Evolutionary conservation across 1,140 invertebrate genomes (phyloP), one percentile per base, ranked within the genome.

Genomic region (Tachypleus tridentatus): DNA sequence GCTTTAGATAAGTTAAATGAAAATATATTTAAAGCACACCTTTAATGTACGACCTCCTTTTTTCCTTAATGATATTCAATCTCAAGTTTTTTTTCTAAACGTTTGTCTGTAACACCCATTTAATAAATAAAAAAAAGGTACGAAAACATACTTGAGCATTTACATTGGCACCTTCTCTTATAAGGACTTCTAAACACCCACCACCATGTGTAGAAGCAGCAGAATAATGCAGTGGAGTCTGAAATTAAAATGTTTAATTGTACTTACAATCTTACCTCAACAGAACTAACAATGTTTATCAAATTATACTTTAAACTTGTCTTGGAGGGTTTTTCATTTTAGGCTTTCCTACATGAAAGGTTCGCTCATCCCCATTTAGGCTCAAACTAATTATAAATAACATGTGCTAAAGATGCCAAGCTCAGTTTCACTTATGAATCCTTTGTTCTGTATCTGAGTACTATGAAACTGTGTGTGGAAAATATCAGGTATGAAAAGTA

Each of bases 201-300:
- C 78, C 81, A n/a, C 84, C 83, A 65, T 82, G 79, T 4, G 80
- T 81, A 58, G 82, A 83, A 4, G 82, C 82, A 11, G 84, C 84
- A 29, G 85, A 84, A 61, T 83, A 79, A 70, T 87, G 85, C 11
- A 86, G 71, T 0, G 85, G 83, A 3, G 83, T 84, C 75, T 84
- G 78, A 57, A 74, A 74, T n/a, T 29, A 29, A 29, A 29, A 29
- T 29, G 29, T 29, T 29, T 29, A 29, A 29, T 29, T 29, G 29
- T 29, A 29, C 29, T 29, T 29, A 29, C 29, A 29, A 2, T 29
- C 29, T 29, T 29, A 29, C 29, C 0, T 29, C 29, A 29, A 29
- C 29, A 29, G 29, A 29, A 29, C n/a, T n/a, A n/a, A n/a, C 0
- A 29, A 29, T 2, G 29, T 29, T 29, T 29, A 29, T 29, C 29